Evolutionary conservation across 2,888 invertebrate genomes (phyloP), one percentile per base, ranked within the genome.

Genomic region (Bellardia bayeri): DNA sequence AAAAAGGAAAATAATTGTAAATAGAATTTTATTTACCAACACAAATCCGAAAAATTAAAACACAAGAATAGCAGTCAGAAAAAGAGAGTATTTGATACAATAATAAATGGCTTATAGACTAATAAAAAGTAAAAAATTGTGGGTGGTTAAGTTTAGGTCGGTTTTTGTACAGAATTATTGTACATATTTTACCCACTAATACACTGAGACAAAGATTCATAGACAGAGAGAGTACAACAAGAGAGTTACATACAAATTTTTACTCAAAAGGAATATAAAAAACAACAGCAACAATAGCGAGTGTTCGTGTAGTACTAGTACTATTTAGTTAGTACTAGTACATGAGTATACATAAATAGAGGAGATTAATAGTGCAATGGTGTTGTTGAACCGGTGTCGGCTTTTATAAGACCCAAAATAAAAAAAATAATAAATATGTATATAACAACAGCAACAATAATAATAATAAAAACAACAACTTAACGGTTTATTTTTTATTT

Each of bases 321-420:
- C 37, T 37, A 37, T 37, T 37, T 37, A 37, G 37, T 37, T 37
- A 37, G 37, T 37, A 37, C 37, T 45, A 51, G 23, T 68, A 75
- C 81, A 82, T 51, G 81, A 16, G 66, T 64, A 75, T 56, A 84
- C 69, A 83, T 76, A 80, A 71, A 80, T 76, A 69, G 54, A 75
- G 58, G 23, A 75, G 76, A 75, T 74, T 69, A 83, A 80, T 74
- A 86, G 88, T 82, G 82, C 84, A 82, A 58, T 88, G 85, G 84
- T 87, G 89, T 89, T 88, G 89, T 89, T 89, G 89, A 89, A 89
- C 89, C 88, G 89, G 89, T 88, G 87, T 89, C 88, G 84, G 85
- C 82, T 79, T 74, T 84, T 81, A 64, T 81, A 85, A 76, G 76
- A 72, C 61, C 82, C 85, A 76, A 82, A 88, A 85, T 68, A 64